Evolutionary conservation across 2,888 invertebrate genomes (phyloP), one percentile per base, ranked within the genome.

Genomic region (Aphidius colemani): DNA sequence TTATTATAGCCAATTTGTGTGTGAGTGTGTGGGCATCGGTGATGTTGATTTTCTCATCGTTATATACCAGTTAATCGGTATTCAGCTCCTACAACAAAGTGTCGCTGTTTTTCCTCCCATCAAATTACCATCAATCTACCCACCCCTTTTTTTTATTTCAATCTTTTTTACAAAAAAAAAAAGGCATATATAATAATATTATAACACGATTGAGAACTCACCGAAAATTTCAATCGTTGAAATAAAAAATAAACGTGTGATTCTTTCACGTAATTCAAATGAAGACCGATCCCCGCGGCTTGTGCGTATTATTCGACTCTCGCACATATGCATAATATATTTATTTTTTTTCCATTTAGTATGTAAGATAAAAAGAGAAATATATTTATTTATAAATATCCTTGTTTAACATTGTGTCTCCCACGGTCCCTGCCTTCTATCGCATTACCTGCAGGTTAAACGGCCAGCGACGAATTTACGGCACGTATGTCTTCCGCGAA

Each of bases 191-290:
- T 5, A 30, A 30, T 30, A 30, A 30, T 30, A 30, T 4, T 30
- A 30, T 30, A 10, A 10, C 30, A 66, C 50, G 64, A 63, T 63
- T 65, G 59, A 59, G 61, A 66, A 53, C 59, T 53, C 67, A 59
- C 62, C 64, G 63, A 63, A 78, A 78, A 78, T 78, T 78, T 75
- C 74, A 74, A 77, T 78, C 75, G 72, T 55, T 30, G 30, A 30
- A 30, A 30, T 30, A 30, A 30, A 57, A 57, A 68, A 67, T 70
- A 64, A 64, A 64, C 69, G 66, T 70, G 67, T 72, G 77, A 78
- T 77, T 77, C 78, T 73, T 75, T 67, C 77, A 75, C 76, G 77
- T 76, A 76, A 77, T 77, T 72, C 77, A 76, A 79, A 77, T 75
- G 76, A 69, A 74, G 77, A 74, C 77, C 79, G 75, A 77, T 80